Evolutionary conservation across 1,140 invertebrate species (phyloP), one percentile per base, ranked within the genome.

Genomic region (Harlomillsia oculata): DNA sequence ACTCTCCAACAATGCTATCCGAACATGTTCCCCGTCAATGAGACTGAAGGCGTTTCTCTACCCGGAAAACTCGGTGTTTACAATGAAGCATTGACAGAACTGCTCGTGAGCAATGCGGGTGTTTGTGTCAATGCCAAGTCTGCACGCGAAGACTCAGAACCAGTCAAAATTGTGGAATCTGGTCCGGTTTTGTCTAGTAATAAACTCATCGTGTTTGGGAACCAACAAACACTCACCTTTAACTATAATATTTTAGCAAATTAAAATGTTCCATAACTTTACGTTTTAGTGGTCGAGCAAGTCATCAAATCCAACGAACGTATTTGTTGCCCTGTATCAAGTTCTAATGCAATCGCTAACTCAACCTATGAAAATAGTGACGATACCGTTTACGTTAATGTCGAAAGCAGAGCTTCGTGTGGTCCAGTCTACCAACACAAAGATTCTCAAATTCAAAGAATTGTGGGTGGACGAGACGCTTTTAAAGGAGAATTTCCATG

Each of bases 1-100:
- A 81, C 79, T 18, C 87, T 87, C 68, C 77, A 78, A 45, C 76
- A 57, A 39, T 62, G 60, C 30, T 62, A 46, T 25, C 54, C 54
- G 3, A 46, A 56, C 21, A 21, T 62, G 13, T 48, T 58, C 26
- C 39, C 55, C 1, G 21, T 55, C 14, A 51, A 53, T 34, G 50
- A 39, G 9, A 37, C 36, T 13, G 32, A 26, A 13, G 36, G 41
- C 0, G 23, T 9, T 16, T 25, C 30, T 13, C 30, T 30, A 5
- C 28, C 45, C 18, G 28, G 4, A 6, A 6, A 4, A 5, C 16
- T 28, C 2, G 26, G 13, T 1, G 39, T 53, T n/a, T 37, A 44
- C 20, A 62, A 62, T 36, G 34, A 30, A 25, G 50, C 36, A 6
- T 32, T 62, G 18, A 55, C 60, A 2, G 60, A 46, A 41, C 39